A percentile compares a stretch with the other conserved stretches of the same genome.
Conservation (phyloP, 2,888 invertebrate genomes). For the Euproctis similis region DNA sequence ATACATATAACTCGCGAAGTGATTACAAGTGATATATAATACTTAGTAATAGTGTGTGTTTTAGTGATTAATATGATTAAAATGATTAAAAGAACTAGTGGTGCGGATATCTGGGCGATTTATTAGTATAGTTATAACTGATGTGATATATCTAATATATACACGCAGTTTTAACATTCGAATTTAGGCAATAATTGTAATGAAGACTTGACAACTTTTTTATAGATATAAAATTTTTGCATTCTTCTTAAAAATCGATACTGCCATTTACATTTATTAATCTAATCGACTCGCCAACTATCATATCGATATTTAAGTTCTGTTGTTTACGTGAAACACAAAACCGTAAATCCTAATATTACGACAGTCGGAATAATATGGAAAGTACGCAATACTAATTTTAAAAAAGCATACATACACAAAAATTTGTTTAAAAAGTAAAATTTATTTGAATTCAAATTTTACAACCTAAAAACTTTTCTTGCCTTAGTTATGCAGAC, state of each 20-base stretch:
- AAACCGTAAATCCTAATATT: too few relatives aligned
- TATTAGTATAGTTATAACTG: too few relatives aligned
- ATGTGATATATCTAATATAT: too few relatives aligned
- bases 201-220: slow-evolving; percentile 65
- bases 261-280: slow-evolving; percentile 63
- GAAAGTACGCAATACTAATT: too few relatives aligned
- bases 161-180: too few relatives aligned
- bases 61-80: slow-evolving; percentile 39
- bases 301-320: slow-evolving; percentile 5
- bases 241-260: slow-evolving; percentile 53
- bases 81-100: slow-evolving; percentile 42
- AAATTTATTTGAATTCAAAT: too few relatives aligned
- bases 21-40: slow-evolving; percentile 74
- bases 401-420: too few relatives aligned
- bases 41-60: slow-evolving; percentile 61
- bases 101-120: slow-evolving; percentile 62
- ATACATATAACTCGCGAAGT: slow-evolving; percentile 73
- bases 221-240: slow-evolving; percentile 59
- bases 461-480: too few relatives aligned
- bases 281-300: slow-evolving; percentile 32
- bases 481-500: too few relatives aligned
- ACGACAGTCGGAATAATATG: too few relatives aligned
- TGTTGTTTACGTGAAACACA: too few relatives aligned
- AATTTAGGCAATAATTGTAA: slow-evolving; percentile 65
- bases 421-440: too few relatives aligned